Evolutionary conservation across 2,797 vertebrate genomes (phyloP).

Genomic region (Cyprinella venusta): DNA sequence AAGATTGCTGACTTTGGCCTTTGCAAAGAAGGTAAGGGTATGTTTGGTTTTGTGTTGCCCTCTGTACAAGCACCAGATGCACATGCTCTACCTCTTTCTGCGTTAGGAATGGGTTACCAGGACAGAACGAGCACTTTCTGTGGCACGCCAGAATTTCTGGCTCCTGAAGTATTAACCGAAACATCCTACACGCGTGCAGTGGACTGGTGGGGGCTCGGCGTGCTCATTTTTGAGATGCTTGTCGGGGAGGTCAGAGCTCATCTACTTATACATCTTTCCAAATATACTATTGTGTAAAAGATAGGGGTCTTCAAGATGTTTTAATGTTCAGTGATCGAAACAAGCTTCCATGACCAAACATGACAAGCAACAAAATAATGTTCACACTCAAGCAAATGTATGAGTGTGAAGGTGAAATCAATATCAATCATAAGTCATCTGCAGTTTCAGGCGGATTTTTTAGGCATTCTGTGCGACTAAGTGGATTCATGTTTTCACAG

Average conservation of each 20-base stretch:
- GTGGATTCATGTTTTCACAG: slow-evolving; percentile 66
- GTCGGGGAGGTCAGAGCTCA: slow-evolving; percentile 90
- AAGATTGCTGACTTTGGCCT: slow-evolving; percentile 99
- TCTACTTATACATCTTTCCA: not conserved
- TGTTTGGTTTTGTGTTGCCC: not conserved
- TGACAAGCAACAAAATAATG: no score
- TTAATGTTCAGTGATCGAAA: no score
- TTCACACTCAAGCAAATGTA: not conserved
- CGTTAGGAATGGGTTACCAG: slow-evolving; percentile 94
- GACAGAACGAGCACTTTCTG: slow-evolving; percentile 98
- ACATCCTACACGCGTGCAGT: slow-evolving; percentile 97
- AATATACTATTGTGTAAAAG: not conserved
- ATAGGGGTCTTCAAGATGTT: no score
- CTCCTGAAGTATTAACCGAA: slow-evolving; percentile 96
- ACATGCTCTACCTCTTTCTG: not conserved
- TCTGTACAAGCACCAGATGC: not conserved
- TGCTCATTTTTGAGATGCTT: slow-evolving; percentile 99
- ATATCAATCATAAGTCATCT: not conserved
- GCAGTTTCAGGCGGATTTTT: not conserved
- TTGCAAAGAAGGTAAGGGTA: slow-evolving; percentile 93
- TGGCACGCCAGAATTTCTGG: slow-evolving; percentile 97
- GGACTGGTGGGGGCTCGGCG: slow-evolving; percentile 98
- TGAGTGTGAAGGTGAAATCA: not conserved
- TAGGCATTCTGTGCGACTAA: not conserved
- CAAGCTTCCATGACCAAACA: not conserved